Evolutionary conservation across 2,797 vertebrate genomes (phyloP).

Genomic region (Danionella dracula): DNA sequence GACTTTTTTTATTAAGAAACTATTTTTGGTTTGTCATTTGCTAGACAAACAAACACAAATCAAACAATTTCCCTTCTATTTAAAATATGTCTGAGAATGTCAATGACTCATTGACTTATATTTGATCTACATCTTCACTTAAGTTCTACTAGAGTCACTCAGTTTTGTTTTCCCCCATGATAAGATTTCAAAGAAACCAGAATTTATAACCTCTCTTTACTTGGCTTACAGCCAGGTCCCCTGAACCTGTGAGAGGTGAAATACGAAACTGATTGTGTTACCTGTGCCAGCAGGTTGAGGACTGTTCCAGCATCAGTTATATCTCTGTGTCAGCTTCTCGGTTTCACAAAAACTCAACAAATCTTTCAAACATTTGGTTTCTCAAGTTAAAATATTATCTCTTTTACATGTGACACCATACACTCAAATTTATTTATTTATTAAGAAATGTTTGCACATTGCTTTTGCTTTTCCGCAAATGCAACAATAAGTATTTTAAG

Average conservation of each 20-base stretch:
- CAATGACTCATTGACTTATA: no score
- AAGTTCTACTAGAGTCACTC: constrained; percentile 25
- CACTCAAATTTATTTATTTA: no score
- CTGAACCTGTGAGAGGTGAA: constrained; percentile 54
- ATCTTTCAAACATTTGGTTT: constrained; percentile 18
- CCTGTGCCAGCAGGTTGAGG: constrained; percentile 73
- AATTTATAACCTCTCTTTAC: constrained; percentile 52
- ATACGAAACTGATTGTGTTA: constrained; percentile 59
- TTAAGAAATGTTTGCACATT: neutral
- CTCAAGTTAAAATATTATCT: constrained; percentile 49
- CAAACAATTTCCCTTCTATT: no score
- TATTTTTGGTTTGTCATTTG: no score
- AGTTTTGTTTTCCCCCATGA: constrained; percentile 35
- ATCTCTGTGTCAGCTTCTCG: constrained; percentile 48
- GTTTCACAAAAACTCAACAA: constrained; percentile 50
- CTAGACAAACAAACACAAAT: no score
- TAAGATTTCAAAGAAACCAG: constrained; percentile 38
- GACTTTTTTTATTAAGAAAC: no score
- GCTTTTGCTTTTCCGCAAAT: neutral
- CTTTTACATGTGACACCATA: no score
- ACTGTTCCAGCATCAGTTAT: constrained; percentile 62
- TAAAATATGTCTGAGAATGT: no score
- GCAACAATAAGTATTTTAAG: constrained; percentile 8
- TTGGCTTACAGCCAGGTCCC: constrained; percentile 53
- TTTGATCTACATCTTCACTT: constrained; percentile 10